phyloP scores from a whole-genome alignment of 2,797 vertebrate genomes.

The Spinus olivaceus region DNA sequence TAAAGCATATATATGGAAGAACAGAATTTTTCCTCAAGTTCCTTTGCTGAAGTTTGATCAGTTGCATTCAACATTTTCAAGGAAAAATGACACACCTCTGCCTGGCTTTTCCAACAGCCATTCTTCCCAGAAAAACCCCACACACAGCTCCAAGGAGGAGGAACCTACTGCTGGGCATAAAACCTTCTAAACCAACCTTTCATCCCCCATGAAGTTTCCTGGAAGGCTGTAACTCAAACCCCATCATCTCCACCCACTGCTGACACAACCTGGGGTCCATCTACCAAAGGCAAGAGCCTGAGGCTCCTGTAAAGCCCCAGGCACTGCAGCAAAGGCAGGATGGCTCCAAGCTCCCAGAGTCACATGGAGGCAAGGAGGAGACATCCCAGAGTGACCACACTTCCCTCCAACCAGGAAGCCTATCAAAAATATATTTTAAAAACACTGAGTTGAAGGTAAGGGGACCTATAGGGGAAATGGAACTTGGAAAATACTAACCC shows the following conservation, averaged over 20 bases:
- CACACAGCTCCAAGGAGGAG: background rate
- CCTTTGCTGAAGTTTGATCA: conserved; percentile 66
- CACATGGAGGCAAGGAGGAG: background rate
- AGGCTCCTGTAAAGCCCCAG: background rate
- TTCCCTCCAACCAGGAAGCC: background rate
- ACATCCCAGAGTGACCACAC: background rate
- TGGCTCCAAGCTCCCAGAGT: background rate
- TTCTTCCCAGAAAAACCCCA: background rate
- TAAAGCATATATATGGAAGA: conserved; percentile 68
- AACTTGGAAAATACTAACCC: background rate
- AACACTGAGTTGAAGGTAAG: background rate
- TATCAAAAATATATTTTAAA: background rate
- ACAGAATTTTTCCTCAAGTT: conserved; percentile 60
- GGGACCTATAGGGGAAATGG: background rate
- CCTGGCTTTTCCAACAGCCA: conserved; percentile 14
- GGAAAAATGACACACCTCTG: conserved; percentile 5
- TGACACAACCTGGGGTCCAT: background rate
- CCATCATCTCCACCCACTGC: background rate
- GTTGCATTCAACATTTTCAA: background rate
- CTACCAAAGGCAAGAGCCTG: background rate
- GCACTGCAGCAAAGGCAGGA: background rate
- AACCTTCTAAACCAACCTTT: background rate
- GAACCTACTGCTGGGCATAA: background rate
- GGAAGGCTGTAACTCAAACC: background rate
- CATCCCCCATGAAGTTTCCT: background rate